Conservation (phyloP, 2,113 vertebrate species). For the Caranx ignobilis region DNA sequence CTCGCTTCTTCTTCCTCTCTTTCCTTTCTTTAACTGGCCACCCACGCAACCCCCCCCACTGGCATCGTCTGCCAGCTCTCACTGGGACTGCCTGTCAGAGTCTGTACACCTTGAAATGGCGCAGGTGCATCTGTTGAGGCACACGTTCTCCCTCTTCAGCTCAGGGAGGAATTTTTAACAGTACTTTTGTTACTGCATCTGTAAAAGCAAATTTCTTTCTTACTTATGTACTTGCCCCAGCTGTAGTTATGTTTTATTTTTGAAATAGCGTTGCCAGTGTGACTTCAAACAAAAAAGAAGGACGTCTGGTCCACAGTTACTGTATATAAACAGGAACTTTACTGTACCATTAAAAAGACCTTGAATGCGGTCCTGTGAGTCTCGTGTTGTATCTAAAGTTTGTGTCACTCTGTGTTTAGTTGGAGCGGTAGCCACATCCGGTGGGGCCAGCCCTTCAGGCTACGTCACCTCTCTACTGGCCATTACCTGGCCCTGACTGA, state of each 20-base stretch:
- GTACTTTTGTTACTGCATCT: background rate
- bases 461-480: constrained; percentile 95
- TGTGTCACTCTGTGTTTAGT: constrained; percentile 76
- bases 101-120: constrained; percentile 39
- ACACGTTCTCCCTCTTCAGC: constrained; percentile 9
- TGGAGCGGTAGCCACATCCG: constrained; percentile 96
- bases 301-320: too few species aligned
- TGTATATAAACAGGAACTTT: too few species aligned
- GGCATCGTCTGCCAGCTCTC: constrained; percentile 23
- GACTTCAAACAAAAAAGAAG: background rate
- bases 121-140: constrained; percentile 47
- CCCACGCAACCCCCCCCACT: constrained; percentile 36
- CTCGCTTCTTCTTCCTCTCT: background rate
- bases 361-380: background rate
- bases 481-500: constrained; percentile 92
- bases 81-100: constrained; percentile 44
- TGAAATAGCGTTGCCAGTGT: background rate
- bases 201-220: background rate
- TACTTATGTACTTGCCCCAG: background rate
- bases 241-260: constrained; percentile 3
- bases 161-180: background rate
- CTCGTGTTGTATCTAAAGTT: background rate
- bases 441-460: constrained; percentile 95
- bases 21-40: constrained; percentile 37
- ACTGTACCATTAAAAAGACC: background rate